A percentile compares a stretch with the other conserved stretches of the same genome.
Evolutionary conservation across 2,888 invertebrate genomes (phyloP).

Genomic region (Apeira syringaria): DNA sequence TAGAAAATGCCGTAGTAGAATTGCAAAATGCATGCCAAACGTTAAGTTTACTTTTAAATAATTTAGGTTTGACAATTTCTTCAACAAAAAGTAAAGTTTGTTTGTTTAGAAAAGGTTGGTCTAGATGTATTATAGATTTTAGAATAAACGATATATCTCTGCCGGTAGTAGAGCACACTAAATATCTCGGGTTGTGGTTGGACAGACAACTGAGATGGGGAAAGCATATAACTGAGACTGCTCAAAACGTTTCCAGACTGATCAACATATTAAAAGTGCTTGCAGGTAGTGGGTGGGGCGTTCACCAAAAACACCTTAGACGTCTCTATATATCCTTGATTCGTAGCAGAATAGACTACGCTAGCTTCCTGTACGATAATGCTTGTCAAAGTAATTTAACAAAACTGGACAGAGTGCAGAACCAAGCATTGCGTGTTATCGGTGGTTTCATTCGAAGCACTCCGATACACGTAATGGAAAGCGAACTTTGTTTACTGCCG

Average conservation of each 20-base stretch:
- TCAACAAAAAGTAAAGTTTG: slow-evolving; percentile 31
- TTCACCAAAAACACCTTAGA: slow-evolving; percentile 34
- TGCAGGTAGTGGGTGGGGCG: slow-evolving; percentile 24
- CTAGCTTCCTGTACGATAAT: slow-evolving; percentile 19
- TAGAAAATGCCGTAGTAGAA: neutral
- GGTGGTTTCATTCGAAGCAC: slow-evolving; percentile 30
- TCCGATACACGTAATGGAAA: slow-evolving; percentile 23
- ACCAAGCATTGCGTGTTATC: slow-evolving; percentile 24
- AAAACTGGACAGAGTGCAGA: slow-evolving; percentile 30
- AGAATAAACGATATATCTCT: slow-evolving; percentile 11
- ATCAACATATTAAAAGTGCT: neutral
- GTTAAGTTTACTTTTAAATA: neutral
- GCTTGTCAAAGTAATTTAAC: slow-evolving; percentile 16
- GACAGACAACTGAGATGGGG: slow-evolving; percentile 32
- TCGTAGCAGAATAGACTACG: slow-evolving; percentile 33
- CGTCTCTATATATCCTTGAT: slow-evolving; percentile 31
- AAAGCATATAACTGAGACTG: slow-evolving; percentile 33
- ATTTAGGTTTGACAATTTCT: slow-evolving; percentile 23
- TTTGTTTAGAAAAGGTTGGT: slow-evolving; percentile 27
- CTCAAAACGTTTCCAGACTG: neutral
- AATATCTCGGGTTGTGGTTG: slow-evolving; percentile 37
- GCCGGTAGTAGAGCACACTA: slow-evolving; percentile 19
- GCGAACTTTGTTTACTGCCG: slow-evolving; percentile 18
- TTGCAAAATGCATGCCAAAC: too few species aligned
- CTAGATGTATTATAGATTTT: slow-evolving; percentile 1